phyloP scores from a whole-genome alignment of 2,113 vertebrate species.

The Bostrychus sinensis region DNA sequence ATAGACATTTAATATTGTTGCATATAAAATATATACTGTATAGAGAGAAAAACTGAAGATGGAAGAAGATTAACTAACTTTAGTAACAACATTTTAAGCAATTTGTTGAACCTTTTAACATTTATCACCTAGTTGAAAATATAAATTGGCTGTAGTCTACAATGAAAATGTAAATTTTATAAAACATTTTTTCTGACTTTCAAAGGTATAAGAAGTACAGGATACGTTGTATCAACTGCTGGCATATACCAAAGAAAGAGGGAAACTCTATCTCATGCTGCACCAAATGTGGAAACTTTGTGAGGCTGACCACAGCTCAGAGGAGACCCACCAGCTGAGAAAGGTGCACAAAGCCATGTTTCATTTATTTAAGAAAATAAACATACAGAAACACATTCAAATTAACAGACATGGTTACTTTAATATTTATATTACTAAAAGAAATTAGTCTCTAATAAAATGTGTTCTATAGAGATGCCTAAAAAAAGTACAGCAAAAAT shows the following conservation, averaged over 20 bases:
- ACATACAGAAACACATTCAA: neutral
- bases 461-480: too few species aligned
- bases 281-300: constrained; percentile 81
- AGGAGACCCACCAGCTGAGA: constrained; percentile 64
- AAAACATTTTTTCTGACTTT: constrained; percentile 1
- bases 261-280: constrained; percentile 81
- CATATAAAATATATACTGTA: too few species aligned
- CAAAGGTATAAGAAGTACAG: constrained; percentile 89
- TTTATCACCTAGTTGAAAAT: too few species aligned
- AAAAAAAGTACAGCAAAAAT: too few species aligned
- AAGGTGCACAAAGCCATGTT: constrained; percentile 6
- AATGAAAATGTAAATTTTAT: too few species aligned
- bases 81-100: too few species aligned
- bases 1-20: too few species aligned
- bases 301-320: constrained; percentile 62
- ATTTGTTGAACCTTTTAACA: too few species aligned
- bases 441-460: neutral
- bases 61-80: too few species aligned
- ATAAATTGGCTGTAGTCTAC: too few species aligned
- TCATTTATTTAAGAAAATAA: constrained; percentile 8
- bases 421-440: neutral
- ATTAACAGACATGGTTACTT: neutral
- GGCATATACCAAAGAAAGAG: constrained; percentile 88
- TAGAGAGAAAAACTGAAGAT: too few species aligned
- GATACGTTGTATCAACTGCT: constrained; percentile 85